phyloP scores from a whole-genome alignment of 1,140 invertebrate genomes.

The Eumeta japonica region DNA sequence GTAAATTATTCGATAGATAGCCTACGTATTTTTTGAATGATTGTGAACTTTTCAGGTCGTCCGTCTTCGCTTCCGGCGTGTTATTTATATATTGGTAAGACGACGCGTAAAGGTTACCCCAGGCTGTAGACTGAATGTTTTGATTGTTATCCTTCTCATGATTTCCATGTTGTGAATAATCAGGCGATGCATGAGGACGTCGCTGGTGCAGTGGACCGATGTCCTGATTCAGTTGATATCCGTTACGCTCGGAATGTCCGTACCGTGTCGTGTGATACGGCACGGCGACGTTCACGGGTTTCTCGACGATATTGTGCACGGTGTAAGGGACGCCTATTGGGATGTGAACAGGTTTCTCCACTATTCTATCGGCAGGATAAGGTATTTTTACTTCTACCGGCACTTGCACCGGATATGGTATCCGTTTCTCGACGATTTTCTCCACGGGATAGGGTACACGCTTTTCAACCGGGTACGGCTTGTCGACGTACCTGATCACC shows the following conservation, averaged over 20 bases:
- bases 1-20: slow-evolving; percentile 16
- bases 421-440: no score
- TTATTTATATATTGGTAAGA: slow-evolving; percentile 32
- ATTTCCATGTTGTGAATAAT: no score
- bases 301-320: slow-evolving; percentile 59
- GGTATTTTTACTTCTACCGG: slow-evolving; percentile 46
- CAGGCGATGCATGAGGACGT: no score
- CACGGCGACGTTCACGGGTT: slow-evolving; percentile 57
- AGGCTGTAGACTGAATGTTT: slow-evolving; percentile 23
- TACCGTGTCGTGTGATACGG: no score
- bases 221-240: no score
- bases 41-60: slow-evolving; percentile 9
- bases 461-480: slow-evolving; percentile 52
- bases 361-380: slow-evolving; percentile 53
- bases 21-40: slow-evolving; percentile 12
- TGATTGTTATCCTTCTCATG: slow-evolving; percentile 17
- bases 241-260: no score
- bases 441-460: slow-evolving; percentile 47
- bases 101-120: slow-evolving; percentile 38
- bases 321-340: slow-evolving; percentile 52
- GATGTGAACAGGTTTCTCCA: slow-evolving; percentile 59
- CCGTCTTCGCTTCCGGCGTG: slow-evolving; percentile 11
- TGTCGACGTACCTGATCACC: slow-evolving; percentile 54
- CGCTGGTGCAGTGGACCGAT: no score
- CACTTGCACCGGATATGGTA: slow-evolving; percentile 38